A percentile compares a stretch with the other conserved stretches of the same genome.
Conservation (phyloP, 2,888 invertebrate species). For the Eristalinus sepulchralis region DNA sequence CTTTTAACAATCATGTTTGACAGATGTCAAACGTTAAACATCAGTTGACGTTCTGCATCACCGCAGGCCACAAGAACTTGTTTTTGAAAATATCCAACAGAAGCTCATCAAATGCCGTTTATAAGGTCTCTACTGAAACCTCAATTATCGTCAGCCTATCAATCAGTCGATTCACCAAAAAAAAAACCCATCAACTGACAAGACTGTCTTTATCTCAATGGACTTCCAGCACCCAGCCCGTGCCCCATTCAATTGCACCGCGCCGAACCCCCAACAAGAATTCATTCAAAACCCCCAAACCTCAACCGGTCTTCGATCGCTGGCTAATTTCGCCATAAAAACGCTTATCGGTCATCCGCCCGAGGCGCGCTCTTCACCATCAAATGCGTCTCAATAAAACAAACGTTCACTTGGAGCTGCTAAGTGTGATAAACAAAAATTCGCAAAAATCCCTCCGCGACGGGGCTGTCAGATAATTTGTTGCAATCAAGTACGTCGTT, state of each 20-base stretch:
- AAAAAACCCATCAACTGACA: not conserved
- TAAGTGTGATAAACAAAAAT: not conserved
- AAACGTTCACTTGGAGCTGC: not conserved
- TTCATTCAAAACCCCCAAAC: not conserved
- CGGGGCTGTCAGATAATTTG: constrained; percentile 21
- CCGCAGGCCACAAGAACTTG: too few relatives aligned
- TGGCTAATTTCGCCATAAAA: not conserved
- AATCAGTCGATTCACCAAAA: not conserved
- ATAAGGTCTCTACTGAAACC: too few relatives aligned
- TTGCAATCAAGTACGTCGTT: constrained; percentile 7
- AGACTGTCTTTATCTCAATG: not conserved
- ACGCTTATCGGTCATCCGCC: not conserved
- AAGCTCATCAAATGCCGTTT: too few relatives aligned
- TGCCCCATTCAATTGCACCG: not conserved
- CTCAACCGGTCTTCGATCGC: not conserved
- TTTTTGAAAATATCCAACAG: too few relatives aligned
- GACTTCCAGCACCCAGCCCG: not conserved
- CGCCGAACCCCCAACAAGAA: not conserved
- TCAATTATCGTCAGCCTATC: too few relatives aligned
- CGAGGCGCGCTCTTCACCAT: not conserved
- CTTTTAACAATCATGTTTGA: too few relatives aligned
- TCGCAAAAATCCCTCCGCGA: not conserved
- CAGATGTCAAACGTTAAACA: too few relatives aligned
- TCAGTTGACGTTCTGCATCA: too few relatives aligned
- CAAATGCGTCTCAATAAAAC: not conserved